Percentiles rank a stretch among this genome's conserved stretches.
These are phyloP conservation scores for Drosophila kohkoa DNA, from an alignment of 1,140 invertebrate genomes.

Conservation along the genomic window DNA sequence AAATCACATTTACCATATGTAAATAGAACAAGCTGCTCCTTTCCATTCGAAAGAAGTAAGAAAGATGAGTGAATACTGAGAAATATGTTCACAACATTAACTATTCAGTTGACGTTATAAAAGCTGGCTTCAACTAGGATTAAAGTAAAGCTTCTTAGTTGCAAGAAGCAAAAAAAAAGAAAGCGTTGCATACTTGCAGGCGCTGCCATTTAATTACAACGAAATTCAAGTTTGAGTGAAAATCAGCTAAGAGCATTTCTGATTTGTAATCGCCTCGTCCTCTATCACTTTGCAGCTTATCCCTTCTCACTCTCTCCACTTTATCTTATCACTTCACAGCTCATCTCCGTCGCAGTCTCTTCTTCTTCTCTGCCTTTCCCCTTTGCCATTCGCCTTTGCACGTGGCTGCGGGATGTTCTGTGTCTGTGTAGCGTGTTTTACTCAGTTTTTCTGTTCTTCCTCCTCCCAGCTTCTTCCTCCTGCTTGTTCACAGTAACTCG, in stretches of 20 bases:
- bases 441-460: constrained; percentile 5
- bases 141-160: background rate
- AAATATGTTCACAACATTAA: background rate
- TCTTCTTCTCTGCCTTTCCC: background rate
- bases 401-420: background rate
- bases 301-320: background rate
- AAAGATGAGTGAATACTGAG: background rate
- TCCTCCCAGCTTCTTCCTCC: constrained; percentile 9
- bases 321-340: background rate
- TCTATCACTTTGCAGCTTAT: constrained; percentile 4
- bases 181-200: background rate
- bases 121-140: background rate
- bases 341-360: background rate
- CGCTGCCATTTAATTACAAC: background rate
- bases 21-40: background rate
- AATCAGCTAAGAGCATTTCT: constrained; percentile 13
- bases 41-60: background rate
- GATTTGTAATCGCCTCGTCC: constrained; percentile 3
- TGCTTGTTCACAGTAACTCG: background rate
- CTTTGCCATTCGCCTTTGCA: background rate
- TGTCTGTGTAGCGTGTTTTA: constrained; percentile 10
- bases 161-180: too few relatives aligned
- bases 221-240: constrained; percentile 3
- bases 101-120: background rate
- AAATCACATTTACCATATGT: constrained; percentile 32